Evolutionary conservation across 2,113 vertebrate species (phyloP).

Genomic region (Anas platyrhynchos): DNA sequence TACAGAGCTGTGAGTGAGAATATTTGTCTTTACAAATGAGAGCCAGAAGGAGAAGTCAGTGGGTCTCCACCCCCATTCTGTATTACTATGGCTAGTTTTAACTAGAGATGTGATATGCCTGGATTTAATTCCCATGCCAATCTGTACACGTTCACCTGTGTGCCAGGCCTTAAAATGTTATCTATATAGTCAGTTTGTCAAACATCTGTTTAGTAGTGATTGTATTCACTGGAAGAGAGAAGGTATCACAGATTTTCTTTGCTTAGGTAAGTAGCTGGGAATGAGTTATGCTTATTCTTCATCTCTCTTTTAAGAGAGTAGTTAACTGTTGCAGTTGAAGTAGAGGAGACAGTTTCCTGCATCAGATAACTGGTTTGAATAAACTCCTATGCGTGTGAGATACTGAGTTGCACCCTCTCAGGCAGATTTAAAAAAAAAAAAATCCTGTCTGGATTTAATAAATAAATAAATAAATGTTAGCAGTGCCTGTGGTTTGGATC

Average conservation of each 20-base stretch:
- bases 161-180: background rate
- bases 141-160: background rate
- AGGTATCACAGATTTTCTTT: background rate
- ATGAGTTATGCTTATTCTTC: background rate
- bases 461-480: background rate
- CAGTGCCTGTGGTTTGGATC: background rate
- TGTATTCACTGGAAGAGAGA: background rate
- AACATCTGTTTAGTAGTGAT: background rate
- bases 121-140: background rate
- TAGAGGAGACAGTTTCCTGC: background rate
- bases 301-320: background rate
- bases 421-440: background rate
- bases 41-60: background rate
- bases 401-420: background rate
- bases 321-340: background rate
- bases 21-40: background rate
- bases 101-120: background rate
- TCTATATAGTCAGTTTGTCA: background rate
- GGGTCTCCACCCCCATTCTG: background rate
- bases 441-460: background rate
- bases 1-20: background rate
- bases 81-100: background rate
- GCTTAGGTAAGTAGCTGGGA: background rate
- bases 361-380: background rate
- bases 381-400: background rate